Evolutionary conservation across 2,113 vertebrate genomes (phyloP), one percentile per base, ranked within the genome.

Genomic region (Dicentrarchus labrax): DNA sequence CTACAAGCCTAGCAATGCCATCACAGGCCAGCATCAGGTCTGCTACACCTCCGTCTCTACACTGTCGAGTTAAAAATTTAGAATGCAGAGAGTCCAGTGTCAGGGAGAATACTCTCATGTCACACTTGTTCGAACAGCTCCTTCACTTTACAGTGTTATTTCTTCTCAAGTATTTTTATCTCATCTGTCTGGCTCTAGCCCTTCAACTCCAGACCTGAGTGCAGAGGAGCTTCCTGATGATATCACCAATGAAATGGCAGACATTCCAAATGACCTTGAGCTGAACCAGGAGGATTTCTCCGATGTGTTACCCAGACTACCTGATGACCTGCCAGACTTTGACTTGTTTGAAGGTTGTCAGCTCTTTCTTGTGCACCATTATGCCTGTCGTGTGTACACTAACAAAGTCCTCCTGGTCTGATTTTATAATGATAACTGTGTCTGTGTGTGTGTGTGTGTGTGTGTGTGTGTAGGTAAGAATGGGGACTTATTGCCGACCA

Each of bases 261-360:
- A 99, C 97, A 99, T 99, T 98, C 98, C 98, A 93, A 97, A 99
- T 24, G 98, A 99, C 94, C 95, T 99, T 62, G 98, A 99, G 94
- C 94, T 99, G 77, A 99, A 99, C 95, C 98, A 99, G 93, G 98
- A 99, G 90, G 98, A 99, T 92, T 99, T 99, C 83, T 97, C 98
- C 1, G 98, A 99, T 2, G 98, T 99, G 88, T 94, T 99, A 83
- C 98, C 98, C 0, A 93, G 98, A 93, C 95, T 99, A 83, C 96
- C 98, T 0, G 98, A 99, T 76, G 98, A 99, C 94, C 95, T 99
- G 91, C 98, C 97, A 93, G 98, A 98, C 93, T 99, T 99, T 91
- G 98, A 99, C 96, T 96, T 99, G 85, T 99, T 99, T 95, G 98
- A 99, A 98, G 98, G 98, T 99, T 73, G 24, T 59, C 8, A 65